phyloP scores from a whole-genome alignment of 2,888 invertebrate species.

The Hyles lineata region DNA sequence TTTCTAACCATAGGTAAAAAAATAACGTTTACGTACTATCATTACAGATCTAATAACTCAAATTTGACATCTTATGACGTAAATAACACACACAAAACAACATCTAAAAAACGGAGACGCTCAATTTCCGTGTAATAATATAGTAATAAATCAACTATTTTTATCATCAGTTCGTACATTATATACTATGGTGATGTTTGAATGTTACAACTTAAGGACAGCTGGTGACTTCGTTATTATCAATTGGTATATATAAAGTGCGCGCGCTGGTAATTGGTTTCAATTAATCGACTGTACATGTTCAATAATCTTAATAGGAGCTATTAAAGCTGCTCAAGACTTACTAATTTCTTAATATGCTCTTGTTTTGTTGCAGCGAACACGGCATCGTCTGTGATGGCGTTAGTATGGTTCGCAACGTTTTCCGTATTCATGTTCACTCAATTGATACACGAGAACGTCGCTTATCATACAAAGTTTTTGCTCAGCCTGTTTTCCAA shows the following conservation, averaged over 20 bases:
- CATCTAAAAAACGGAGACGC: no score
- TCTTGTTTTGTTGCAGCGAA: conserved; percentile 85
- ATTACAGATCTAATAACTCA: not conserved
- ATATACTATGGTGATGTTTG: no score
- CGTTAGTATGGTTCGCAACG: conserved; percentile 90
- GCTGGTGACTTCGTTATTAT: not conserved
- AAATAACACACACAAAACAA: no score
- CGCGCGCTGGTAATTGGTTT: not conserved
- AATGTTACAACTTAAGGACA: no score
- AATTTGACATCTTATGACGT: no score
- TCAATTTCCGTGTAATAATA: no score
- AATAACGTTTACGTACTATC: not conserved
- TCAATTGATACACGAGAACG: conserved; percentile 86
- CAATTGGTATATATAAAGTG: not conserved
- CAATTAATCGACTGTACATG: not conserved
- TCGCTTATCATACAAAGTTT: conserved; percentile 85
- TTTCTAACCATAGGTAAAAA: no score
- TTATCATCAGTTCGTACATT: no score
- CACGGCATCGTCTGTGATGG: conserved; percentile 91
- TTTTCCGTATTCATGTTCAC: conserved; percentile 91
- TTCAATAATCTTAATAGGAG: not conserved
- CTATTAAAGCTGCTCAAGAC: not conserved
- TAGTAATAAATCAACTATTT: no score
- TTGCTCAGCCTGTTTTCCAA: conserved; percentile 89
- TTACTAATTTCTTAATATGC: not conserved